Percentiles rank a stretch among this genome's conserved stretches.
Conservation (phyloP, 92 coral and sea anemone genomes). For the Pocillopora grandis region DNA sequence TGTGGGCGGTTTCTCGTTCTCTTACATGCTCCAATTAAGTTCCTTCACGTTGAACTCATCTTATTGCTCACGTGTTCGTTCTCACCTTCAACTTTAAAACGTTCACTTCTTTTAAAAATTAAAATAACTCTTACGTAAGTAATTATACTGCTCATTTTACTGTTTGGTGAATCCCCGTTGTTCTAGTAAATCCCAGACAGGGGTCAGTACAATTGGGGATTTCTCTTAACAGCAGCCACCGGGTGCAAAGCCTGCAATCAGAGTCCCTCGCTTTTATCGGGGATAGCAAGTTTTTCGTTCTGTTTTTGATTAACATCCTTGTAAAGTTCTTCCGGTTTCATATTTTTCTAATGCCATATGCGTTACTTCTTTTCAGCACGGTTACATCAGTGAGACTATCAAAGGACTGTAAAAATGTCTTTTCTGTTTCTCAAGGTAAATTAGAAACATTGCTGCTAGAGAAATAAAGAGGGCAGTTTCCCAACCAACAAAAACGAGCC, state of each 20-base stretch:
- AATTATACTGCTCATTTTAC: no score
- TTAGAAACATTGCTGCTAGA: background rate
- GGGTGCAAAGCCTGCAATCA: no score
- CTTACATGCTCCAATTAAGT: background rate
- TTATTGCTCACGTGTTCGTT: background rate
- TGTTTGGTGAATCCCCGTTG: no score
- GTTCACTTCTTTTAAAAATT: no score
- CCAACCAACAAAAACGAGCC: background rate
- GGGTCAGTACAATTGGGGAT: no score
- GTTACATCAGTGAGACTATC: conserved; percentile 94
- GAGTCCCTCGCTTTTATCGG: no score
- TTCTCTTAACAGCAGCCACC: no score
- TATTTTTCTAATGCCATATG: background rate
- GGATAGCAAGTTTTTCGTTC: background rate
- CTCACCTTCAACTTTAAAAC: background rate
- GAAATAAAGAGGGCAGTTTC: background rate
- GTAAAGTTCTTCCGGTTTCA: background rate
- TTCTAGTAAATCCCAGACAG: no score
- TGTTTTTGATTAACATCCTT: no score
- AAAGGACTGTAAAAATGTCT: conserved; percentile 86
- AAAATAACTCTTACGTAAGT: no score
- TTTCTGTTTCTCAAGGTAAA: conserved; percentile 97
- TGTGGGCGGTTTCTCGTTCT: background rate
- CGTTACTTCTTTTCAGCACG: conserved; percentile 52
- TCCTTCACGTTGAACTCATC: background rate